A percentile compares a stretch with the other conserved stretches of the same genome.
Evolutionary conservation across 2,113 vertebrate genomes (phyloP).

Genomic region (Chloroceryle aenea): DNA sequence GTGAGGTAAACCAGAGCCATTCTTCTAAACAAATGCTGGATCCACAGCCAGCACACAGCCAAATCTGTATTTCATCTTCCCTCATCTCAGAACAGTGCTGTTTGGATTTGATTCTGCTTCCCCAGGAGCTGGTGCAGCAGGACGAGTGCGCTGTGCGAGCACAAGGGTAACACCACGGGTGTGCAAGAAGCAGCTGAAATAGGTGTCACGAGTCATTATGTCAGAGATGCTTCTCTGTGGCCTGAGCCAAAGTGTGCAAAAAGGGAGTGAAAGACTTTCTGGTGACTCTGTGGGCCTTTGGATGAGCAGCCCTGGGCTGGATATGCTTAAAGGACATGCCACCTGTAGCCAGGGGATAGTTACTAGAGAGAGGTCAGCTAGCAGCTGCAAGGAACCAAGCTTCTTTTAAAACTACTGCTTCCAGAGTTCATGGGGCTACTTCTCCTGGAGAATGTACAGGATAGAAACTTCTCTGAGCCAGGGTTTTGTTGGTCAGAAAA

Average conservation of each 20-base stretch:
- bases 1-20: background rate
- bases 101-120: background rate
- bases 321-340: background rate
- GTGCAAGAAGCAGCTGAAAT: background rate
- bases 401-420: background rate
- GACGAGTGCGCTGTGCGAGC: background rate
- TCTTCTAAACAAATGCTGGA: conserved; percentile 10
- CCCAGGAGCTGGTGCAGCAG: background rate
- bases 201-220: background rate
- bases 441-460: background rate
- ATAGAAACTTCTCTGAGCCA: background rate
- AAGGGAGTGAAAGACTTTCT: background rate
- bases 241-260: background rate
- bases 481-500: background rate
- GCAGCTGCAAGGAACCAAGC: background rate
- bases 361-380: background rate
- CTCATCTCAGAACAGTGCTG: background rate
- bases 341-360: background rate
- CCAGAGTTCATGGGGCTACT: background rate
- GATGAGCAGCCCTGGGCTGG: background rate
- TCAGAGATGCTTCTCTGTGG: background rate
- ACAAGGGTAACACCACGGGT: rapidly evolving
- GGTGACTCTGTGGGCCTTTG: background rate
- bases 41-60: background rate
- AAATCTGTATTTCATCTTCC: background rate